Evolutionary conservation across 2,888 invertebrate genomes (phyloP), one percentile per base, ranked within the genome.

Genomic region (Drosophila pseudotalamancana): DNA sequence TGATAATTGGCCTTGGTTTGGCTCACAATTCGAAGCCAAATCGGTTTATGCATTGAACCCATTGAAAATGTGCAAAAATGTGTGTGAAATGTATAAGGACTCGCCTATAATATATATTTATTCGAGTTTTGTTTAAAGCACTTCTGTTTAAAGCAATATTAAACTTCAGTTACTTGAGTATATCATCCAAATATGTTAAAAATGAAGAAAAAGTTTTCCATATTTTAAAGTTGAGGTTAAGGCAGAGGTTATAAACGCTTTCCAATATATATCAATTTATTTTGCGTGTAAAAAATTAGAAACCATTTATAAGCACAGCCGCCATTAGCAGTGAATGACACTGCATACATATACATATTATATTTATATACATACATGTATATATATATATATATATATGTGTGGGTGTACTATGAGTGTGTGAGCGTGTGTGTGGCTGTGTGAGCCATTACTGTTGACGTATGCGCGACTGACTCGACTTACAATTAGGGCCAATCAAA

Each of bases 401-500:
- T n/a, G 23, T 34, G 29, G 51, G 9, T 54, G 12, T 12, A 18
- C n/a, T 21, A 37, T 39, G 14, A 46, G 18, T 34, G 19, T 50
- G 23, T 54, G 9, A 11, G 45, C 9, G 29, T 56, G 12, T 35
- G 11, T 8, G 19, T 12, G 46, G 18, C 49, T 70, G 27, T 34
- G 34, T 31, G 43, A 12, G 37, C 31, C n/a, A 12, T 40, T 12
- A 6, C 21, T 45, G 35, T 29, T 29, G n/a, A 25, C 59, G 39
- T 45, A 46, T 55, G 45, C 53, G 31, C 50, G 25, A 40, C 53
- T 75, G 79, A 73, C 65, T 65, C 69, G 79, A 82, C 82, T 78
- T 32, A 68, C 82, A 85, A 81, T 85, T 76, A 82, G 76, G 71
- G 67, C 71, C 73, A 85, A 78, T 76, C 73, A 64, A 48, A 56